phyloP scores from a whole-genome alignment of 2,797 vertebrate genomes.

The Sphenopsis melanotis region DNA sequence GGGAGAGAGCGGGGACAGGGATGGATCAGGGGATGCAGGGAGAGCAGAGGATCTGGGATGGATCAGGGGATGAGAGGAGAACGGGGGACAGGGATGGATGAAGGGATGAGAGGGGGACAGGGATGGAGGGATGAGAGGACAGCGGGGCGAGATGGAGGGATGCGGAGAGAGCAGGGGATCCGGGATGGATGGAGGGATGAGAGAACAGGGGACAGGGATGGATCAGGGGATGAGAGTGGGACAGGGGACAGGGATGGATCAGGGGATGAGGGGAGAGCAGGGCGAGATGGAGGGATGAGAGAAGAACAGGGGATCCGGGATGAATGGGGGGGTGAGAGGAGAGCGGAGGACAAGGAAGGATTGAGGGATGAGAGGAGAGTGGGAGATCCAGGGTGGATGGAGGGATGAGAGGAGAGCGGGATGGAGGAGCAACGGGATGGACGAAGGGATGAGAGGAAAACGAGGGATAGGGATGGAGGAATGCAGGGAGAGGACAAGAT shows the following conservation, averaged over 20 bases:
- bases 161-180: neutral
- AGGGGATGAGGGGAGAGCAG: neutral
- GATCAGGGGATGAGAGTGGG: neutral
- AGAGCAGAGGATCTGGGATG: neutral
- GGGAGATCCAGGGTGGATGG: neutral
- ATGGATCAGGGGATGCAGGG: neutral
- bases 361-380: neutral
- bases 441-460: neutral
- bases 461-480: no score
- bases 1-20: neutral
- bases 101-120: no score
- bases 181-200: neutral
- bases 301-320: neutral
- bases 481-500: neutral
- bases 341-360: neutral
- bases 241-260: neutral
- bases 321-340: no score
- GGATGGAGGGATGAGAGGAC: neutral
- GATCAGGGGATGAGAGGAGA: neutral
- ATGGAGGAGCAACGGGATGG: no score
- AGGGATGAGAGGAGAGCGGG: neutral
- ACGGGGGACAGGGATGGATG: neutral
- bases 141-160: no score
- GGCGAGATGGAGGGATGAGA: neutral
- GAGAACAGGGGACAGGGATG: no score